phyloP scores from a whole-genome alignment of 2,113 vertebrate genomes.

The Mormyrus lacerda region DNA sequence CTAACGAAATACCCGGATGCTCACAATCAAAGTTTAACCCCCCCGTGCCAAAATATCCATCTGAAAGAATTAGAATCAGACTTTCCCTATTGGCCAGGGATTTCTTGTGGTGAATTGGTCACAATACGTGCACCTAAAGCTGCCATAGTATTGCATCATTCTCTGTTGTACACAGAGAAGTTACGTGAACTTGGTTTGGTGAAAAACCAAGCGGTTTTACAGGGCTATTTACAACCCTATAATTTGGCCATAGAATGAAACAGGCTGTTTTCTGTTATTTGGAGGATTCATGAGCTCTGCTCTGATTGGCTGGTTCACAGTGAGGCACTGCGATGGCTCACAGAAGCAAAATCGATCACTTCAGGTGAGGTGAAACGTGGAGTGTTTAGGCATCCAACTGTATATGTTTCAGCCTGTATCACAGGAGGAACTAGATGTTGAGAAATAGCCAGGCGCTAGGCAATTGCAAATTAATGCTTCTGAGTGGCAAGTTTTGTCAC shows the following conservation, averaged over 20 bases:
- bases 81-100: not conserved
- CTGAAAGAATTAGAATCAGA: not conserved
- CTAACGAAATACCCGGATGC: not conserved
- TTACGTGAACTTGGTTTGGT: not conserved
- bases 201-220: not conserved
- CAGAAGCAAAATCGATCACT: not conserved
- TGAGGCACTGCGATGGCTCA: not conserved
- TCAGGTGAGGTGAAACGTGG: not conserved
- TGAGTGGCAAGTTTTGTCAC: not conserved
- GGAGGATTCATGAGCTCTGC: not conserved
- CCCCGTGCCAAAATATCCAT: not conserved
- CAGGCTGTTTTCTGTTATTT: not conserved
- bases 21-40: not conserved
- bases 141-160: not conserved
- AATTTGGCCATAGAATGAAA: not conserved
- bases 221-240: not conserved
- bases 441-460: not conserved
- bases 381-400: not conserved
- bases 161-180: not conserved
- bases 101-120: not conserved
- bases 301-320: not conserved
- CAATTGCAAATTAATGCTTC: not conserved
- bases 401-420: not conserved
- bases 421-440: not conserved
- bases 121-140: not conserved